phyloP scores from a whole-genome alignment of 2,888 invertebrate species.

The Tachystola acroxantha region DNA sequence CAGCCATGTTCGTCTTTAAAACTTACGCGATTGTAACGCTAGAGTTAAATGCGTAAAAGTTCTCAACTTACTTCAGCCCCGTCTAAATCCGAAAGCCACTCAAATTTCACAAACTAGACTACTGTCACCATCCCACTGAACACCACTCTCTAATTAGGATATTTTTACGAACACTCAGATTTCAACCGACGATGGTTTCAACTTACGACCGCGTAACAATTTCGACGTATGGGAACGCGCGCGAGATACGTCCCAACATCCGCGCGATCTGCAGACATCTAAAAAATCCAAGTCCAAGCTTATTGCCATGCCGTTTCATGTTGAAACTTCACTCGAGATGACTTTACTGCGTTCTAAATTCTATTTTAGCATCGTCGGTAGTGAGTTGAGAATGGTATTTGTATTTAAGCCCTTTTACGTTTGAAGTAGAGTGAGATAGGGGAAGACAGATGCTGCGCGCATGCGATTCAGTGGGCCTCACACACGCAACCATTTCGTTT shows the following conservation, averaged over 20 bases:
- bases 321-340: slow-evolving; percentile 32
- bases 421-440: slow-evolving; percentile 36
- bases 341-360: slow-evolving; percentile 18
- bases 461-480: slow-evolving; percentile 48
- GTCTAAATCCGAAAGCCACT: slow-evolving; percentile 25
- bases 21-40: too few relatives aligned
- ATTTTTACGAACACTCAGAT: slow-evolving; percentile 27
- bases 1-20: too few relatives aligned
- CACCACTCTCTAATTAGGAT: slow-evolving; percentile 24
- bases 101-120: slow-evolving; percentile 19
- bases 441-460: slow-evolving; percentile 74
- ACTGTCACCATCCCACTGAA: slow-evolving; percentile 30
- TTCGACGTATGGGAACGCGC: slow-evolving; percentile 23
- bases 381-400: slow-evolving; percentile 15
- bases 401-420: slow-evolving; percentile 23
- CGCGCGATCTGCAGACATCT: slow-evolving; percentile 60
- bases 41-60: too few relatives aligned
- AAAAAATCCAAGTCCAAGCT: slow-evolving; percentile 71
- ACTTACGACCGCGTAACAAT: slow-evolving; percentile 38
- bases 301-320: slow-evolving; percentile 58
- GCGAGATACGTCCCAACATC: slow-evolving; percentile 45
- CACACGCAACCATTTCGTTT: slow-evolving; percentile 29
- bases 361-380: neutral
- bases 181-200: slow-evolving; percentile 20
- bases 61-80: slow-evolving; percentile 29